These are phyloP conservation scores for Pogonocichla stellata DNA, from an alignment of 2,113 vertebrate species.

Conservation along the genomic window DNA sequence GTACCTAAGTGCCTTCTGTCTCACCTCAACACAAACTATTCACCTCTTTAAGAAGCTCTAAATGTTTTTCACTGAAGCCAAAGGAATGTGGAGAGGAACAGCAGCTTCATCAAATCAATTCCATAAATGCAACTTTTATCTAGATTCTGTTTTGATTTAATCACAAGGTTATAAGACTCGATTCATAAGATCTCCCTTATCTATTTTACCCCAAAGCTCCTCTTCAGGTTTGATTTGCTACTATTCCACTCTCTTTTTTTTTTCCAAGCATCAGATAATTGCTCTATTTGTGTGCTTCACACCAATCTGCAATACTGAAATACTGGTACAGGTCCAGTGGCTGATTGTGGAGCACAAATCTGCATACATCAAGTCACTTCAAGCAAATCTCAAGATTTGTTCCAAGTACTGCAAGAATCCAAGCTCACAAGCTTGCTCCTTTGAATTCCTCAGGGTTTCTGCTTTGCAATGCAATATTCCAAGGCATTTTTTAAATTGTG, in stretches of 20 bases:
- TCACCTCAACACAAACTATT: not conserved
- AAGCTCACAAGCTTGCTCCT: not conserved
- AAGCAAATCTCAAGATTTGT: not conserved
- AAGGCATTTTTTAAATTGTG: not conserved
- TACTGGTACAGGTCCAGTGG: not conserved
- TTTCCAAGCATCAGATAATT: not conserved
- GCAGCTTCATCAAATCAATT: not conserved
- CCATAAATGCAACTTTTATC: not conserved
- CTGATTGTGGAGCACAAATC: not conserved
- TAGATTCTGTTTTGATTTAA: not conserved
- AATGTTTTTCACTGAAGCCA: not conserved
- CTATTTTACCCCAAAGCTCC: not conserved
- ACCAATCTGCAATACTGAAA: not conserved
- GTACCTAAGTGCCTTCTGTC: not conserved
- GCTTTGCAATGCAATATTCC: not conserved
- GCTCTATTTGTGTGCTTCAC: not conserved
- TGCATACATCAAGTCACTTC: not conserved
- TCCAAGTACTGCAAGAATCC: not conserved
- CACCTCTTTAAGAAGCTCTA: not conserved
- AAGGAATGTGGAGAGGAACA: not conserved
- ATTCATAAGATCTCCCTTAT: not conserved
- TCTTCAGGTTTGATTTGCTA: not conserved
- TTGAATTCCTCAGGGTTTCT: not conserved
- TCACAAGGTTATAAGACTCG: not conserved
- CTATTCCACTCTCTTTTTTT: not conserved